Base-by-base conservation (phyloP, 2,888 invertebrate genomes). In the Neria commutata region DNA sequence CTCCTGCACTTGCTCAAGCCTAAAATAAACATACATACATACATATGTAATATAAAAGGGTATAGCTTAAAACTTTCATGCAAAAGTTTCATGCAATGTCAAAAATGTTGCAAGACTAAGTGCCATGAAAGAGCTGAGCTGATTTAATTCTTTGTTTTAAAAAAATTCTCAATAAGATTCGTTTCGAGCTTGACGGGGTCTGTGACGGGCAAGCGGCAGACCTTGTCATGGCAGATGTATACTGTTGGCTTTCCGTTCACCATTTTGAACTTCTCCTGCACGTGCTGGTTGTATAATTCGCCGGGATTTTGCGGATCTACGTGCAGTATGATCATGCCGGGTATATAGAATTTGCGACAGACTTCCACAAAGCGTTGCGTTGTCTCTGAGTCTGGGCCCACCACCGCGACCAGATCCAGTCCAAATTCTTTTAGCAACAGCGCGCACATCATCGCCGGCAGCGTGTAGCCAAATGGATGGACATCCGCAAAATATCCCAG, bases 401-500 rank as follows among this genome's bases (percentile, higher is more conserved):
- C 81, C 4, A 82, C 76, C 1, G 81, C 80, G 8, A 81, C 77
- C 59, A 80, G 65, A 55, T 81, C 79, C 2, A 81, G 62, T 0
- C 82, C 82, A 25, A 74, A 67, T 14, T 81, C 80, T 21, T 76
- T 68, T 21, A 81, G 42, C 54, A 82, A 53, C 24, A 79, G 57
- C 0, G 77, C 76, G 1, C 80, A 81, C 63, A 81, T 62, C 82
- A 82, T 82, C 61, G 81, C 79, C 1, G 82, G 81, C n/a, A 82
- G 62, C 0, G 74, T 72, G 58, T 79, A 80, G 0, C 82, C 81
- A 55, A 82, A 79, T 0, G 75, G 76, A 14, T 72, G 64, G 2
- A 73, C 70, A 56, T 75, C 70, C 0, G 72, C 69, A 65, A 80
- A 82, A 59, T 70, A 82, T 47, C 77, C 70, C 2, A 81, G 65